Percentiles rank a stretch among this genome's conserved stretches.
phyloP scores from a whole-genome alignment of 2,113 vertebrate species.

The Dissostichus mawsoni region DNA sequence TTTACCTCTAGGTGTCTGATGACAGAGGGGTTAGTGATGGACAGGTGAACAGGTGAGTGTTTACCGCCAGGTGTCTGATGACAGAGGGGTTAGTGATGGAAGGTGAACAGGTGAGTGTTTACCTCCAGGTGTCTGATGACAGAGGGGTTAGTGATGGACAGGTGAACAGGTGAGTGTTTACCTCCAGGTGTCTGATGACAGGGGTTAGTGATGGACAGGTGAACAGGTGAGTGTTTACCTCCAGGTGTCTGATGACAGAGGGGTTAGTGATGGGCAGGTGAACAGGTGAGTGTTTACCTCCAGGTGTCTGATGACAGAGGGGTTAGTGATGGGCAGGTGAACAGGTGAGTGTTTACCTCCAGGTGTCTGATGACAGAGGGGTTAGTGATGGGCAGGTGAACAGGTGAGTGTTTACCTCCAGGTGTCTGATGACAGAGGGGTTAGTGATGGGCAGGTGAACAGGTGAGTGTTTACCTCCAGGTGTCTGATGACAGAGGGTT shows the following conservation, averaged over 20 bases:
- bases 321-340: too few relatives aligned
- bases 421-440: constrained; percentile 95
- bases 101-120: background rate
- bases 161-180: constrained; percentile 49
- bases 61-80: constrained; percentile 95
- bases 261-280: constrained; percentile 82
- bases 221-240: constrained; percentile 80
- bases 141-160: constrained; percentile 86
- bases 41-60: background rate
- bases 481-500: constrained; percentile 98
- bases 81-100: constrained; percentile 99
- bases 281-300: constrained; percentile 83
- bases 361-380: constrained; percentile 97
- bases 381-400: constrained; percentile 70
- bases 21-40: constrained; percentile 90
- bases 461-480: constrained; percentile 86
- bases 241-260: constrained; percentile 95
- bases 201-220: constrained; percentile 81
- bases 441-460: constrained; percentile 69
- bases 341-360: constrained; percentile 83
- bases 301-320: constrained; percentile 95
- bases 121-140: constrained; percentile 98
- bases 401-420: constrained; percentile 85
- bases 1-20: constrained; percentile 95
- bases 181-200: constrained; percentile 98